Base-by-base conservation (phyloP, 1,140 invertebrate genomes). In the Cherax quadricarinatus region DNA sequence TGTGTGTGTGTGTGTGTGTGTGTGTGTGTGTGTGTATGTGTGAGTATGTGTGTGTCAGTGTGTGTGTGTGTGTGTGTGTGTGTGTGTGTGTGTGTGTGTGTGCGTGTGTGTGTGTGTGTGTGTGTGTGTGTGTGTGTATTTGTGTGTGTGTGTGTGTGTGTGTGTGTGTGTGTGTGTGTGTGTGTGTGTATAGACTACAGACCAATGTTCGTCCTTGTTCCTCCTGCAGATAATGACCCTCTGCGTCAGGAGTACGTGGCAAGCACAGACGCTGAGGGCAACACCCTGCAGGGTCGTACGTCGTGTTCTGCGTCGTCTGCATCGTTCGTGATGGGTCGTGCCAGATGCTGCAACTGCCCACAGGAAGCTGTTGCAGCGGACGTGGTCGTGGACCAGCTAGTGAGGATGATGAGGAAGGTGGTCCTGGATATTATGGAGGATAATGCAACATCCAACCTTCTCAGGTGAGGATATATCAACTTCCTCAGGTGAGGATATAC, bases 401-500 rank as follows among this genome's bases (percentile, higher is more conserved):
- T 91, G 18, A 66, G 90, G 84, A 70, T 78, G 24, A 91, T 91
- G 90, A 62, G 90, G 41, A 91, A 86, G 78, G 90, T 91, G 10
- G 90, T 91, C 70, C 90, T 91, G 21, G 90, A 91, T 51, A 91
- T 91, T 18, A 70, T 91, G 57, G 90, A 91, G n/a, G 90, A 91
- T 60, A 91, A 91, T 24, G 90, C 90, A 14, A 91, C 90, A 18
- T 86, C 90, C n/a, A 86, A 60, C 21, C 79, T 91, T 1, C 84
- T 91, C 18, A 91, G 90, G 90, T 91, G 57, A 18, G 89, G 12
- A 14, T 41, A 7, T 70, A 12, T 70, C 66, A 18, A 18, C 7
- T 6, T 21, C 70, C 24, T 21, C n/a, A 30, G 66, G 53, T 10
- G 53, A 4, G 53, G 14, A 9, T 57, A 9, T 10, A 57, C 4